Conservation (phyloP, 2,888 invertebrate species). For the Drosophila kokeensis region DNA sequence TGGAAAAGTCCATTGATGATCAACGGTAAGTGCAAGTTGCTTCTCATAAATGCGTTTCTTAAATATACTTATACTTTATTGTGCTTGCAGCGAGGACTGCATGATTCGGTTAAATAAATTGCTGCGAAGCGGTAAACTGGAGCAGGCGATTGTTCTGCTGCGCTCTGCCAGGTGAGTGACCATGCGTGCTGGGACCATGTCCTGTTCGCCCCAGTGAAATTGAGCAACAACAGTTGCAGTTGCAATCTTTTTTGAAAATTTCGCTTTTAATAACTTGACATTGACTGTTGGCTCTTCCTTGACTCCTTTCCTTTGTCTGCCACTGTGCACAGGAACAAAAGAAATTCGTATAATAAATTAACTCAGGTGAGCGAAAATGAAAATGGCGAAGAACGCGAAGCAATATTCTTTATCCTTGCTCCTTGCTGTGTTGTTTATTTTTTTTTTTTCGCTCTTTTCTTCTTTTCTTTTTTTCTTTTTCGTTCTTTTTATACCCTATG, state of each 20-base stretch:
- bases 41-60: neutral
- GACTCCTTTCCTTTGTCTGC: neutral
- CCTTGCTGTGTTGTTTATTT: constrained; percentile 3
- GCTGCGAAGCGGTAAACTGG: constrained; percentile 90
- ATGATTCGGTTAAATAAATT: constrained; percentile 94
- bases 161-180: constrained; percentile 90
- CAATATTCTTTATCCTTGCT: constrained; percentile 11
- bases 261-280: constrained; percentile 76
- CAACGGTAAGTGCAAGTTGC: constrained; percentile 89
- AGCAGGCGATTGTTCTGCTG: constrained; percentile 92
- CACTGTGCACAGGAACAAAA: constrained; percentile 50
- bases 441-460: constrained; percentile 7
- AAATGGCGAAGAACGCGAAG: constrained; percentile 14
- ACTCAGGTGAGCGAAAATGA: constrained; percentile 51
- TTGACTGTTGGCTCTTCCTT: constrained; percentile 65
- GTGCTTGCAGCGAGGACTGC: constrained; percentile 90
- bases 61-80: constrained; percentile 11
- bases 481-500: neutral
- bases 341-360: constrained; percentile 78
- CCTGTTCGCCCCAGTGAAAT: constrained; percentile 33
- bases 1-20: constrained; percentile 93
- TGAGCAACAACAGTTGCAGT: constrained; percentile 48
- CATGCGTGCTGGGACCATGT: constrained; percentile 6
- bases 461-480: constrained; percentile 10
- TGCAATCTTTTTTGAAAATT: constrained; percentile 61